phyloP scores from a whole-genome alignment of 2,888 invertebrate genomes.

The Drosophila diplacantha region DNA sequence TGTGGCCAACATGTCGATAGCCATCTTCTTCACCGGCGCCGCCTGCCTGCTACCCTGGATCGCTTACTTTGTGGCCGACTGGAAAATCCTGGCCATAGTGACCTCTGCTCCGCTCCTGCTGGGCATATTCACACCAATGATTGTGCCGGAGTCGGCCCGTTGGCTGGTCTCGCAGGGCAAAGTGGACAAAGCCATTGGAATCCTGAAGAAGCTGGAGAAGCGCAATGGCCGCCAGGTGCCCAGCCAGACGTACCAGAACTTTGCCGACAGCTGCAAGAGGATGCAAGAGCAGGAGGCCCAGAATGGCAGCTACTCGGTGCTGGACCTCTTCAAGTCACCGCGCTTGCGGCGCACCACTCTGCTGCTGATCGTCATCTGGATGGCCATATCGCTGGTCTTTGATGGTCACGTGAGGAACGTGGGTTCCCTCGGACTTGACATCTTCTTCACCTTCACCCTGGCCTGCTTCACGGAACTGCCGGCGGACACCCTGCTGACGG shows the following conservation, averaged over 20 bases:
- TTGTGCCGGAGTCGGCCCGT: conserved; percentile 91
- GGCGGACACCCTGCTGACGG: conserved; percentile 88
- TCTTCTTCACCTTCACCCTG: conserved; percentile 91
- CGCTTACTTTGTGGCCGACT: conserved; percentile 87
- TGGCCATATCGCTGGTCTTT: conserved; percentile 92
- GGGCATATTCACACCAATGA: conserved; percentile 85
- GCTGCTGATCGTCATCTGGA: conserved; percentile 90
- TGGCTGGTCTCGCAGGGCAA: conserved; percentile 93
- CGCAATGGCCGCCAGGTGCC: conserved; percentile 87
- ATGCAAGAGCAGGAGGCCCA: conserved; percentile 84
- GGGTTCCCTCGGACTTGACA: conserved; percentile 87
- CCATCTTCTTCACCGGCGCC: conserved; percentile 90
- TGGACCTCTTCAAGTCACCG: conserved; percentile 89
- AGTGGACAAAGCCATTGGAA: conserved; percentile 86
- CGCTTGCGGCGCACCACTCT: conserved; percentile 86
- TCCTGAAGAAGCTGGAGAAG: conserved; percentile 88
- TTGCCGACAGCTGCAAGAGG: conserved; percentile 82
- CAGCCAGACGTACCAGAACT: conserved; percentile 85
- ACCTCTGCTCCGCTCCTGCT: conserved; percentile 88
- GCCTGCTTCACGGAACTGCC: conserved; percentile 91
- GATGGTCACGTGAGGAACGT: conserved; percentile 94
- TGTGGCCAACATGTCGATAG: conserved; percentile 94
- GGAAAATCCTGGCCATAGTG: conserved; percentile 86
- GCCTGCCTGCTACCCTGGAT: conserved; percentile 90
- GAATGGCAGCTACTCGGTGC: conserved; percentile 85